Conservation (phyloP, 2,888 invertebrate species). For the Acanthosoma haemorrhoidale region DNA sequence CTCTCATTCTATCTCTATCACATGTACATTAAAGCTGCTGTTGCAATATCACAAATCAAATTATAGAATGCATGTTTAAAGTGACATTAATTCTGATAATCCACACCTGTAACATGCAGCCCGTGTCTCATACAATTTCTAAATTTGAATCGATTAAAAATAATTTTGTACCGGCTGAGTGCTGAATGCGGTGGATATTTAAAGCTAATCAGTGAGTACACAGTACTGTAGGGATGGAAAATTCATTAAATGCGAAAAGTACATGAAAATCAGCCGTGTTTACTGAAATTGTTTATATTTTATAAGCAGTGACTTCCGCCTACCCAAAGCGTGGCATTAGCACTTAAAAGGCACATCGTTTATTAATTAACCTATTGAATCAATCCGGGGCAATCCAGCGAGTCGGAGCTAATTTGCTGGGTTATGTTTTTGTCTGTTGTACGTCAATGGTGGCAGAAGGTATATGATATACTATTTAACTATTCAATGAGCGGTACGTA, state of each 20-base stretch:
- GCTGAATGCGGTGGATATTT: neutral
- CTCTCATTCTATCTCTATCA: no score
- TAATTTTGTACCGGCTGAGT: no score
- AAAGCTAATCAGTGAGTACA: neutral
- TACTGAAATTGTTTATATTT: neutral
- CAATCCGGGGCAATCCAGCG: neutral
- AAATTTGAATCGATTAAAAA: no score
- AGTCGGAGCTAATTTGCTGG: neutral
- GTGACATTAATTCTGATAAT: no score
- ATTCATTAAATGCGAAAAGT: neutral
- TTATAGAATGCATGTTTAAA: no score
- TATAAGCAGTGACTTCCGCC: neutral
- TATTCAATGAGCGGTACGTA: conserved; percentile 8
- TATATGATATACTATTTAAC: conserved; percentile 7
- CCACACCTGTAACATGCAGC: no score
- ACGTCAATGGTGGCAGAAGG: neutral
- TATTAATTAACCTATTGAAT: conserved; percentile 6
- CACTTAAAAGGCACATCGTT: conserved; percentile 1
- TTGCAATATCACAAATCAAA: no score
- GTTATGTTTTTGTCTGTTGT: conserved; percentile 2
- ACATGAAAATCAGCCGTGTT: neutral
- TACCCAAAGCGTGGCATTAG: neutral
- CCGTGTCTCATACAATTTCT: no score
- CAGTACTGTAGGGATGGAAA: no score
- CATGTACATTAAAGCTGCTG: no score